phyloP scores from a whole-genome alignment of 2,888 invertebrate species.

The Apantesis nais region DNA sequence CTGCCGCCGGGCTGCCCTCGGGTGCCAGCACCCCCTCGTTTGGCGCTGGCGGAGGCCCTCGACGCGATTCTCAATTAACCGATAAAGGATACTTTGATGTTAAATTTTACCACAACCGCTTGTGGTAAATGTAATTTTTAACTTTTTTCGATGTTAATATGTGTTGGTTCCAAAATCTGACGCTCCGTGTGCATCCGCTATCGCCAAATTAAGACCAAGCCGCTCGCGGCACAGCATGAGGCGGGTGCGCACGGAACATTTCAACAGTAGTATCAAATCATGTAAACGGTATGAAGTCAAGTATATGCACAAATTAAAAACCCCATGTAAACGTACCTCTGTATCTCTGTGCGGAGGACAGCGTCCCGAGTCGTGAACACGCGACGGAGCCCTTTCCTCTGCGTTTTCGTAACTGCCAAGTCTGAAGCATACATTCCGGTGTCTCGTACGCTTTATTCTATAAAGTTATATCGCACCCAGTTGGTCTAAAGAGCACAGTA shows the following conservation, averaged over 20 bases:
- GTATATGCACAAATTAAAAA: neutral
- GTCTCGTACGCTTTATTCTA: conserved; percentile 7
- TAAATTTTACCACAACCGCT: conserved; percentile 91
- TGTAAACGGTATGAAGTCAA: neutral
- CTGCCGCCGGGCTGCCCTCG: conserved; percentile 18
- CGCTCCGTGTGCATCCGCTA: neutral
- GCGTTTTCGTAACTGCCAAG: neutral
- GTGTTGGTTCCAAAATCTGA: neutral
- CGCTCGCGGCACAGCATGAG: too few species aligned
- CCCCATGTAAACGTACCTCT: neutral
- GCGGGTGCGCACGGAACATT: neutral
- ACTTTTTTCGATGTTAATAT: conserved; percentile 2
- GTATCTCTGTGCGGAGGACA: neutral
- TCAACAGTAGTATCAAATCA: neutral
- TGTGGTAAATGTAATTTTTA: conserved; percentile 86
- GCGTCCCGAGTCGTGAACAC: neutral
- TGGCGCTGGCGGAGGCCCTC: conserved; percentile 48
- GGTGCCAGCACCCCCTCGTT: conserved; percentile 21
- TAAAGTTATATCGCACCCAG: neutral
- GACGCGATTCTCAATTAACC: conserved; percentile 80
- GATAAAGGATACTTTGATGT: conserved; percentile 90
- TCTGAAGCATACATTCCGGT: conserved; percentile 15
- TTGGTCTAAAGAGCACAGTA: conserved; percentile 3
- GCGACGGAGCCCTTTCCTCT: neutral
- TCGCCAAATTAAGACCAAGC: neutral